phyloP scores from a whole-genome alignment of 1,140 invertebrate species.

The Chelonus insularis region DNA sequence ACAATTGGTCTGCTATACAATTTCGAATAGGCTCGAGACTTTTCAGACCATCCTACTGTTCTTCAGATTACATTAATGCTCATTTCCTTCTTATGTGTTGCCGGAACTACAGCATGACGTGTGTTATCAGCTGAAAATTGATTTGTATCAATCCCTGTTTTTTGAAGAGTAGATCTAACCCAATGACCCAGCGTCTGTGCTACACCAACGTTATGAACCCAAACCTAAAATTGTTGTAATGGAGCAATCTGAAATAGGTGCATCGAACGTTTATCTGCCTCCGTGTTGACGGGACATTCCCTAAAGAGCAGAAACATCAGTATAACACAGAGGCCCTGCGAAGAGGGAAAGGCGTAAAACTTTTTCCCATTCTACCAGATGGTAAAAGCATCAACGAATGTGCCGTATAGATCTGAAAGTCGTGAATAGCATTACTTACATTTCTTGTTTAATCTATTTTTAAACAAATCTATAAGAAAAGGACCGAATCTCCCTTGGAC shows the following conservation, averaged over 20 bases:
- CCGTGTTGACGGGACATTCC: no score
- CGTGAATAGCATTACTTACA: not conserved
- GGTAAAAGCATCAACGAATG: not conserved
- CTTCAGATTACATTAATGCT: slow-evolving; percentile 25
- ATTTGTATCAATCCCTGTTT: slow-evolving; percentile 32
- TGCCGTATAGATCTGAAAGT: not conserved
- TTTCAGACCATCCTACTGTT: slow-evolving; percentile 32
- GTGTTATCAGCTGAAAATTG: slow-evolving; percentile 31
- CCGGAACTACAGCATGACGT: slow-evolving; percentile 32
- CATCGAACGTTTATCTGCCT: no score
- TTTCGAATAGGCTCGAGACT: slow-evolving; percentile 27
- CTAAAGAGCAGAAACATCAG: slow-evolving; percentile 1
- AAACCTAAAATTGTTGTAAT: no score
- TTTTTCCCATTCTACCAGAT: not conserved
- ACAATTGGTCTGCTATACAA: slow-evolving; percentile 32
- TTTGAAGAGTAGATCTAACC: slow-evolving; percentile 29
- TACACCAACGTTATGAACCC: slow-evolving; percentile 24
- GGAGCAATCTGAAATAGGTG: slow-evolving; percentile 20
- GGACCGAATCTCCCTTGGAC: not conserved
- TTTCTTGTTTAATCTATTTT: not conserved
- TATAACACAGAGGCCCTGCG: no score
- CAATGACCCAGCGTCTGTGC: slow-evolving; percentile 34
- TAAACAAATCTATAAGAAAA: not conserved
- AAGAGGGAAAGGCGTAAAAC: no score
- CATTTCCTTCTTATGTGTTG: slow-evolving; percentile 25